Base-by-base conservation (phyloP, 2,888 invertebrate genomes). In the Steinernema carpocapsae region DNA sequence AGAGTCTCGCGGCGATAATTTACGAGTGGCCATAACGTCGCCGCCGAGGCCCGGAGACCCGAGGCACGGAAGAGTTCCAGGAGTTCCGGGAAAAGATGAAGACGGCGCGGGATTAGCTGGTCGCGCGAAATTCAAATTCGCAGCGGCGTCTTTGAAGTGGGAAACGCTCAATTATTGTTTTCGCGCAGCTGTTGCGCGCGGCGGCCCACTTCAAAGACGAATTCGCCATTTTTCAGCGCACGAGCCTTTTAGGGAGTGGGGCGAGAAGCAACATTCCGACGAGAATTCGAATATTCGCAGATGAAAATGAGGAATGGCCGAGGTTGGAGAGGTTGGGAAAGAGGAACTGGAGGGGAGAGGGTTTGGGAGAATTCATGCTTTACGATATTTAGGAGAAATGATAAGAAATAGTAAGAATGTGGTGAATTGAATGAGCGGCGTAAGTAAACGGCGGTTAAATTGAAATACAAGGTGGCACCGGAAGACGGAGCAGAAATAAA, bases 201-300 rank as follows among this genome's bases (percentile, higher is more conserved):
- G 64, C 64, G 56, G 56, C 64, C 48, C 64, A 29, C 64, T 64
- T 64, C 64, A 64, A 64, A 64, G 64, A 32, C 64, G 24, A 26
- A 4, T 19, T 19, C 56, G 51, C 64, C 64, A 64, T 64, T 64
- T 64, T 64, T 64, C 64, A 64, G 17, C 17, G 17, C 32, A 29
- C 24, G 29, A 29, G 29, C 64, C 64, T 64, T 64, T 32, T 64
- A 32, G 64, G 64, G 64, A 64, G 56, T 64, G 64, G 17, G 48
- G 12, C 64, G 64, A 29, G 29, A 64, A 29, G 64, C 64, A 22
- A 32, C 64, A 64, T 32, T 64, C 64, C 64, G 7, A 37, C 64
- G 64, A 17, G 32, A n/a, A 29, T 64, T 64, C 64, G 32, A 32
- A 64, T 32, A 64, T 56, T 22, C 14, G 56, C 17, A 19, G 56